These are phyloP conservation scores for Jacana jacana DNA, from an alignment of 2,113 vertebrate genomes.

Conservation along the genomic window DNA sequence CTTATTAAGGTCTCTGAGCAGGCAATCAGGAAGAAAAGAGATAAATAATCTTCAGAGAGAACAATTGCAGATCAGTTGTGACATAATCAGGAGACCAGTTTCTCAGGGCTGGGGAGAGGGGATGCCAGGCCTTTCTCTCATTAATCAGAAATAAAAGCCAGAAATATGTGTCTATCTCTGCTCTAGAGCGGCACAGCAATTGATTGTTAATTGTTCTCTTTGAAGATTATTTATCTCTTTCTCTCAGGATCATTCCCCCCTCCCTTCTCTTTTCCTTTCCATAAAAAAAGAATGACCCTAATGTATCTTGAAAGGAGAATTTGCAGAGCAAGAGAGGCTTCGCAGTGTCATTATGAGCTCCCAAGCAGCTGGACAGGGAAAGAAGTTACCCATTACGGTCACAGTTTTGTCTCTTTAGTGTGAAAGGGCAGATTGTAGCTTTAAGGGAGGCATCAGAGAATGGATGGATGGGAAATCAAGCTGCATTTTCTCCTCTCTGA, in stretches of 20 bases:
- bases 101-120: background rate
- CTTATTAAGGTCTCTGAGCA: constrained; percentile 48
- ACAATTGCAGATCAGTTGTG: constrained; percentile 48
- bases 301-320: constrained; percentile 28
- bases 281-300: constrained; percentile 49
- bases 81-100: constrained; percentile 46
- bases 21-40: constrained; percentile 42
- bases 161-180: constrained; percentile 39
- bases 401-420: background rate
- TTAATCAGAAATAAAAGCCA: constrained; percentile 59
- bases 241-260: background rate
- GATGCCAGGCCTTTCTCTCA: background rate
- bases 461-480: background rate
- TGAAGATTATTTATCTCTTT: constrained; percentile 56
- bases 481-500: background rate
- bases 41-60: constrained; percentile 58
- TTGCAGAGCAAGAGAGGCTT: background rate
- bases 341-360: background rate
- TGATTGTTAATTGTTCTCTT: constrained; percentile 60
- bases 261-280: background rate
- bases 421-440: background rate
- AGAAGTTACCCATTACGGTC: background rate
- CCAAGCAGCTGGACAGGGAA: background rate
- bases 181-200: background rate
- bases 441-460: background rate